These are phyloP conservation scores for Diorhabda sublineata DNA, from an alignment of 1,140 invertebrate species.

Conservation along the genomic window DNA sequence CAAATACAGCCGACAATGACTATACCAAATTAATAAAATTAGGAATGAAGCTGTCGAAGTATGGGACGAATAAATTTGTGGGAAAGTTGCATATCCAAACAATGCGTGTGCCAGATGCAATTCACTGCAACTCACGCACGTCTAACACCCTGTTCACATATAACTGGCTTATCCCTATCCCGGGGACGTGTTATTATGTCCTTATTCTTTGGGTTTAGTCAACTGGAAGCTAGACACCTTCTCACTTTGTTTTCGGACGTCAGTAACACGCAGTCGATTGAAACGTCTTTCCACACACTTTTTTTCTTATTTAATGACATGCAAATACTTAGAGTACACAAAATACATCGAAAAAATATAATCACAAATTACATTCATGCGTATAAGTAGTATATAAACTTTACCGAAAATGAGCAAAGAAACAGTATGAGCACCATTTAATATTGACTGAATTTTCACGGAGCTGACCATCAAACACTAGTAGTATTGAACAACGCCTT, in stretches of 20 bases:
- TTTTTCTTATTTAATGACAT: no score
- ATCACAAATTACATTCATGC: no score
- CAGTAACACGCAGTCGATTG: constrained; percentile 30
- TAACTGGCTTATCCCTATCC: constrained; percentile 44
- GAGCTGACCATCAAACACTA: no score
- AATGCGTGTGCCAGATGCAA: constrained; percentile 43
- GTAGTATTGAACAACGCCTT: no score
- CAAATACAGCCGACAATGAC: not conserved
- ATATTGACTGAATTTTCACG: no score
- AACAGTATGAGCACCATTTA: no score
- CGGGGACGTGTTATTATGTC: constrained; percentile 40
- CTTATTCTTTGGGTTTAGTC: constrained; percentile 42
- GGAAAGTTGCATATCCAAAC: constrained; percentile 39
- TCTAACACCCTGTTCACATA: constrained; percentile 24
- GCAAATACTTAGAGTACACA: no score
- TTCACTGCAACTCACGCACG: constrained; percentile 34
- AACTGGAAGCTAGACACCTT: constrained; percentile 45
- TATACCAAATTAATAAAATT: constrained; percentile 11
- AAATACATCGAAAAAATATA: no score
- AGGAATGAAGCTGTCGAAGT: not conserved
- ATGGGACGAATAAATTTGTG: constrained; percentile 30
- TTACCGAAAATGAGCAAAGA: no score
- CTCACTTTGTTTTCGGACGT: constrained; percentile 36
- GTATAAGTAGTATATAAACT: no score
- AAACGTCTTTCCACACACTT: not conserved